These are phyloP conservation scores for Naja naja DNA, from an alignment of 2,113 vertebrate species.

Conservation along the genomic window DNA sequence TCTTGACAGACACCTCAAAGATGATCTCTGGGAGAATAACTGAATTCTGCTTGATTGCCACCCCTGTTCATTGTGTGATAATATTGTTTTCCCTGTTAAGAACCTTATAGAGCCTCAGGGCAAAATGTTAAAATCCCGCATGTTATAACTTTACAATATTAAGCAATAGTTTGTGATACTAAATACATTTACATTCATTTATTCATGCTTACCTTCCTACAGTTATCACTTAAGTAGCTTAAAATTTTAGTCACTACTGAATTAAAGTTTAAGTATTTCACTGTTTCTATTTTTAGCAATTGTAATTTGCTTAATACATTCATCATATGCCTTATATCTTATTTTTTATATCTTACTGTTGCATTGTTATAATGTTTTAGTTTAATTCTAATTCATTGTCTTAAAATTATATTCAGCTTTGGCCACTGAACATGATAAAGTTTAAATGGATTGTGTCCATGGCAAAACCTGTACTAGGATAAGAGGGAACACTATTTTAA, in stretches of 20 bases:
- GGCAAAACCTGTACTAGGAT: neutral
- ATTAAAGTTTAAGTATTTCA: neutral
- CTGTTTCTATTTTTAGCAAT: neutral
- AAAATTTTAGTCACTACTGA: neutral
- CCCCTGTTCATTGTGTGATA: neutral
- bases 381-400: neutral
- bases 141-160: neutral
- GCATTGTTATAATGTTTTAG: neutral
- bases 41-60: neutral
- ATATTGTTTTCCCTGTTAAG: neutral
- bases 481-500: neutral
- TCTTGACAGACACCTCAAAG: neutral
- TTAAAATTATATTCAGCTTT: neutral
- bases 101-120: neutral
- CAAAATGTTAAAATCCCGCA: neutral
- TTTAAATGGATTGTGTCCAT: neutral
- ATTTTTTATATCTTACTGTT: neutral
- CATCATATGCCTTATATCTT: neutral
- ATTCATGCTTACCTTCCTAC: neutral
- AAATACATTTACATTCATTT: neutral
- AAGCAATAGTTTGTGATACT: neutral
- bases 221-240: neutral
- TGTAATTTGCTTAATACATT: neutral
- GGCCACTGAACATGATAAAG: neutral
- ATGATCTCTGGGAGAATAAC: neutral